These are phyloP conservation scores for Cliona cf. orientalis DNA, from an alignment of 37 sponge, comb jelly and placozoan species.

Conservation along the genomic window DNA sequence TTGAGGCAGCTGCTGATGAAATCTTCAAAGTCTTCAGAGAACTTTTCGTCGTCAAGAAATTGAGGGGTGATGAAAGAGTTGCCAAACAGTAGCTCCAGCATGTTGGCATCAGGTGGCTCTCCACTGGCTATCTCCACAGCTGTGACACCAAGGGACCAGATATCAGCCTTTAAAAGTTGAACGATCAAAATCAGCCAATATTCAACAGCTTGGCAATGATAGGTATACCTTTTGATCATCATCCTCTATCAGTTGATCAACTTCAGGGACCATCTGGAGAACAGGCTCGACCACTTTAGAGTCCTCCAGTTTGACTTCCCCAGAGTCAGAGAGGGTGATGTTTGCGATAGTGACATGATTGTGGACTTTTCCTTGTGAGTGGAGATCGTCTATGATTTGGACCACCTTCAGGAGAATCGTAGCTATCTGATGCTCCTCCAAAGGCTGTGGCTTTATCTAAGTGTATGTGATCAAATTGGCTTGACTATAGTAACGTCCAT, in stretches of 20 bases:
- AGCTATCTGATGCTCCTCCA: conserved; percentile 80
- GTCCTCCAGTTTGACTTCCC: conserved; percentile 96
- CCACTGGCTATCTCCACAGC: conserved; percentile 97
- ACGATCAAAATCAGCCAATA: too few species aligned
- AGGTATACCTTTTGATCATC: too few species aligned
- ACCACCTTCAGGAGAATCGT: conserved; percentile 88
- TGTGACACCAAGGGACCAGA: conserved; percentile 99
- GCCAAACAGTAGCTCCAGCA: conserved; percentile 97
- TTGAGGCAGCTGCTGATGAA: conserved; percentile 96
- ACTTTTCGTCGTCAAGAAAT: conserved; percentile 88
- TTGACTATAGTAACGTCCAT: too few species aligned
- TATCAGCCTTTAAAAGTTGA: conserved; percentile 79
- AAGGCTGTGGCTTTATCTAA: conserved; percentile 34
- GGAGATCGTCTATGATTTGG: conserved; percentile 84
- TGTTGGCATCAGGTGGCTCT: conserved; percentile 93
- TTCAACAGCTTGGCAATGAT: too few species aligned
- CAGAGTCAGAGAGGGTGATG: conserved; percentile 82
- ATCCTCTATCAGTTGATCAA: conserved; percentile 87
- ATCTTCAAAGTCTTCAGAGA: conserved; percentile 90
- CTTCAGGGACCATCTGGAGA: conserved; percentile 90
- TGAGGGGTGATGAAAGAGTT: conserved; percentile 97
- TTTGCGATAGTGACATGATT: conserved; percentile 94
- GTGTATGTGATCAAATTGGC: too few species aligned
- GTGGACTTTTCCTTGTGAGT: conserved; percentile 84
- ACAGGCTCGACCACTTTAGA: conserved; percentile 96